Percentiles rank a stretch among this genome's conserved stretches.
These are phyloP conservation scores for Scylla paramamosain DNA, from an alignment of 1,140 invertebrate species.

Conservation along the genomic window DNA sequence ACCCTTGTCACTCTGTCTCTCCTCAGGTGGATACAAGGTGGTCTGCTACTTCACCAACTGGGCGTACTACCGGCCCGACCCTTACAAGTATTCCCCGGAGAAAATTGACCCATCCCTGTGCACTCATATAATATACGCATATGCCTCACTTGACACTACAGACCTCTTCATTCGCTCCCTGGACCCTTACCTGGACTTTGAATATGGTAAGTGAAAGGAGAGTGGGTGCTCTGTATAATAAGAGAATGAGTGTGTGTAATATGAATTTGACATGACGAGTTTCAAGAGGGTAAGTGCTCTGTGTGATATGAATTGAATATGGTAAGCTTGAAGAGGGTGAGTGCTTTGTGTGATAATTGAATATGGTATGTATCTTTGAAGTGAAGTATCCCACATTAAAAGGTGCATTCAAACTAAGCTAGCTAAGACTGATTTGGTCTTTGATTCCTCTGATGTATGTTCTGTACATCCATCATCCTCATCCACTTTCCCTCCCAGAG, in stretches of 20 bases:
- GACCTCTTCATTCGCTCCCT: conserved; percentile 88
- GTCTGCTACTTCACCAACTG: conserved; percentile 94
- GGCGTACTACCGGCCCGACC: conserved; percentile 90
- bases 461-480: not conserved
- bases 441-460: no score
- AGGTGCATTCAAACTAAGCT: no score
- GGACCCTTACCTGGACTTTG: conserved; percentile 91
- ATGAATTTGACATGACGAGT: not conserved
- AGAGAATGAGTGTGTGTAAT: not conserved
- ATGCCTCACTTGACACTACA: conserved; percentile 90
- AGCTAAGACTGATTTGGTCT: no score
- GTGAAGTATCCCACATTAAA: no score
- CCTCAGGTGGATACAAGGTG: conserved; percentile 82
- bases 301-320: no score
- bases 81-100: conserved; percentile 92
- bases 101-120: conserved; percentile 90
- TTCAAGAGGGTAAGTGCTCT: no score
- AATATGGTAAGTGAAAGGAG: conserved; percentile 85
- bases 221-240: not conserved
- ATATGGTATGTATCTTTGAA: not conserved
- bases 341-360: no score
- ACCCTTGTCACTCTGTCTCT: not conserved
- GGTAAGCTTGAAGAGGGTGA: not conserved
- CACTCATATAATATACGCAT: conserved; percentile 94
- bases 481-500: conserved; percentile 81